A percentile compares a stretch with the other conserved stretches of the same genome.
These are phyloP conservation scores for Clarias platycephalus DNA, from an alignment of 2,797 vertebrate genomes.

Conservation along the genomic window DNA sequence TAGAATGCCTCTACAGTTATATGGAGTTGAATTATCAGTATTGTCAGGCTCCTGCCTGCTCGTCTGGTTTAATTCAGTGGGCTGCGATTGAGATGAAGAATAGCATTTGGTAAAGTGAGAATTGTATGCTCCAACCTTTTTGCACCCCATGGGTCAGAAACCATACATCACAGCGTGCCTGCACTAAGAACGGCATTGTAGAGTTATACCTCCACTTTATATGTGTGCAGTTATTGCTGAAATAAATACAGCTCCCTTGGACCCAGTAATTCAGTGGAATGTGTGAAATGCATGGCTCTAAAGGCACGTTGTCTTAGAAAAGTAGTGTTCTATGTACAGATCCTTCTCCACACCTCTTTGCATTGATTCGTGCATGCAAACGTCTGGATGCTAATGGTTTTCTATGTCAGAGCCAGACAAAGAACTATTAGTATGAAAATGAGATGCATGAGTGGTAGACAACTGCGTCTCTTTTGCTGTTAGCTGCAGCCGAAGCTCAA, in stretches of 20 bases:
- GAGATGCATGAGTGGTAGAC: conserved; percentile 48
- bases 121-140: conserved; percentile 40
- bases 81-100: conserved; percentile 23
- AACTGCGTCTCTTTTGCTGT: conserved; percentile 37
- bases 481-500: conserved; percentile 46
- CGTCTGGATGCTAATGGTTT: conserved; percentile 48
- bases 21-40: conserved; percentile 24
- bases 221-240: conserved; percentile 52
- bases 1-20: neutral
- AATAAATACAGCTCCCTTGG: conserved; percentile 58
- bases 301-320: conserved; percentile 48
- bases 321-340: conserved; percentile 41
- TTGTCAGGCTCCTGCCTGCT: conserved; percentile 22
- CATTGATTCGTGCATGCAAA: conserved; percentile 43
- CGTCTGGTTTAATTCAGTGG: conserved; percentile 38
- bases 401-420: conserved; percentile 45
- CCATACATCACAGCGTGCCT: conserved; percentile 48
- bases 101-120: conserved; percentile 42
- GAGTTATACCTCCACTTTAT: conserved; percentile 49
- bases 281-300: conserved; percentile 51
- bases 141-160: conserved; percentile 42
- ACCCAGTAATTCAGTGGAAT: conserved; percentile 56
- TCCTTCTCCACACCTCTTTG: conserved; percentile 42
- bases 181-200: conserved; percentile 40
- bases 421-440: conserved; percentile 56